Evolutionary conservation across 2,797 vertebrate species (phyloP).

Genomic region (Catharus ustulatus): DNA sequence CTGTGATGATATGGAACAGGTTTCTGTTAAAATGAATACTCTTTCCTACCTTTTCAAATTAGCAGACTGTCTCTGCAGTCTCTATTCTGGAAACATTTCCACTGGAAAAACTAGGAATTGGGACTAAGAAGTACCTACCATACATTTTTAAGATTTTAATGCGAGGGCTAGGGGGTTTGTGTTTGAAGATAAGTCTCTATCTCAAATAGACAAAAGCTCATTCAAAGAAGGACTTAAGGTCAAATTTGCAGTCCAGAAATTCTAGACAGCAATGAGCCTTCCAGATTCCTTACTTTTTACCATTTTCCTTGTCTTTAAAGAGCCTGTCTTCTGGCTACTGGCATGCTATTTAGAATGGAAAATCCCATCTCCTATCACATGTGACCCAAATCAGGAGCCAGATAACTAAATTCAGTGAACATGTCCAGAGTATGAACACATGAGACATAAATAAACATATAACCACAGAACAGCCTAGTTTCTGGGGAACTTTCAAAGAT

Average conservation of each 20-base stretch:
- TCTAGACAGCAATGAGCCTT: neutral
- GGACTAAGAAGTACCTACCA: neutral
- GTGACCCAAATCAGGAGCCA: neutral
- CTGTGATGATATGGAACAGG: slow-evolving; percentile 22
- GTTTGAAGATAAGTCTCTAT: neutral
- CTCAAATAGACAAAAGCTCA: neutral
- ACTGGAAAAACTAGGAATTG: neutral
- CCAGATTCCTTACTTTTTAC: neutral
- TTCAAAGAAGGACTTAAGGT: neutral
- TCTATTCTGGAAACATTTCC: neutral
- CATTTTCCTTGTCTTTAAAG: neutral
- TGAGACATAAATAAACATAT: neutral
- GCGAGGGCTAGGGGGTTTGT: rapidly evolving
- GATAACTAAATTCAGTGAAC: neutral
- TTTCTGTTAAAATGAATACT: slow-evolving; percentile 46
- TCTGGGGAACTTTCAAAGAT: neutral
- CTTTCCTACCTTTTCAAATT: slow-evolving; percentile 19
- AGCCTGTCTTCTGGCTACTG: neutral
- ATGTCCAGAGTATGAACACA: neutral
- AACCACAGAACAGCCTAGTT: neutral
- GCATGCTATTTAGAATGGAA: neutral
- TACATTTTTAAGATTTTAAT: neutral
- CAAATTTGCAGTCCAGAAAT: neutral
- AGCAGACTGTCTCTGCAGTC: neutral
- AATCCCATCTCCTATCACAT: neutral